Evolutionary conservation across 2,797 vertebrate genomes (phyloP).

Genomic region (Crax fasciolata): DNA sequence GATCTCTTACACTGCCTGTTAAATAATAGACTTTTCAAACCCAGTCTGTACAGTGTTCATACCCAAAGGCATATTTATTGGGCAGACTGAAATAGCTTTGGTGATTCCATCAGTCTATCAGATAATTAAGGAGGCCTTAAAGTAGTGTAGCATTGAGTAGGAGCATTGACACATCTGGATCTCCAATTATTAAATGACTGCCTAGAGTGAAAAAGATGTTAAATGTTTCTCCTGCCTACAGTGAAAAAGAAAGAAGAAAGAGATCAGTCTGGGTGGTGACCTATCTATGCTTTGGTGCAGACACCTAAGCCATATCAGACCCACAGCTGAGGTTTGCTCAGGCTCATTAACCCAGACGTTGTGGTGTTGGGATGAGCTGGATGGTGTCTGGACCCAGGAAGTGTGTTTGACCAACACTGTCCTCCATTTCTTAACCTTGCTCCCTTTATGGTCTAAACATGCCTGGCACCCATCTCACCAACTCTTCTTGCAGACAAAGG

Average conservation of each 20-base stretch:
- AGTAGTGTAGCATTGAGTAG: background rate
- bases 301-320: background rate
- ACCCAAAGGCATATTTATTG: background rate
- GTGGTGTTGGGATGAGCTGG: background rate
- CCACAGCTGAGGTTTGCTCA: background rate
- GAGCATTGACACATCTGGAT: background rate
- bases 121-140: background rate
- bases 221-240: background rate
- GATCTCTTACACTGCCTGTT: background rate
- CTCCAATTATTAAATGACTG: background rate
- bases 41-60: background rate
- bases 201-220: background rate
- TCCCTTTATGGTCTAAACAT: background rate
- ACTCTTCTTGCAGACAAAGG: background rate
- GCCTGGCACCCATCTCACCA: background rate
- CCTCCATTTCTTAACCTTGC: background rate
- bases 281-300: background rate
- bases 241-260: background rate
- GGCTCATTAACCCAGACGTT: background rate
- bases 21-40: conserved; percentile 21
- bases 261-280: background rate
- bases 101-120: background rate
- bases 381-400: rapidly evolving
- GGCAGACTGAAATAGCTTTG: background rate
- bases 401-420: rapidly evolving